A percentile compares a stretch with the other conserved stretches of the same genome.
phyloP scores from a whole-genome alignment of 2,797 vertebrate species.

The Paramormyrops hopkinsi region DNA sequence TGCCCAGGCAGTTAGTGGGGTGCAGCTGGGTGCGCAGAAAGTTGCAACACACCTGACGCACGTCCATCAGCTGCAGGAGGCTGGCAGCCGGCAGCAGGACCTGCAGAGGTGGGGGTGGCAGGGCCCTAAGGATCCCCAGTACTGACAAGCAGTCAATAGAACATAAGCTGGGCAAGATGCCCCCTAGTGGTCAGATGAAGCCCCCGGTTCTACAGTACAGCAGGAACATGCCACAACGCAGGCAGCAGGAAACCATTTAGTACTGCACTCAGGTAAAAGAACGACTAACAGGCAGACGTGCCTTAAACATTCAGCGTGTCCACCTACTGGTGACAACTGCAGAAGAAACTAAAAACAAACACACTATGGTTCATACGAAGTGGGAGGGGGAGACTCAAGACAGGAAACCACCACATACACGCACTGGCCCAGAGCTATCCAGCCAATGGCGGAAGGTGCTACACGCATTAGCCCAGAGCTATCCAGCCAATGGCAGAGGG shows the following conservation, averaged over 20 bases:
- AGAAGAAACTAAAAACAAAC: background rate
- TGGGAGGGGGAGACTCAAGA: background rate
- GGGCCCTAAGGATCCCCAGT: background rate
- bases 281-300: background rate
- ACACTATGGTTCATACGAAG: background rate
- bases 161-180: background rate
- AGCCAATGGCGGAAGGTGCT: background rate
- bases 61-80: slow-evolving; percentile 88
- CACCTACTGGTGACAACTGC: background rate
- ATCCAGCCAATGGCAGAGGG: background rate
- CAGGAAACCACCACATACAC: background rate
- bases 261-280: background rate
- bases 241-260: background rate
- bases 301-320: background rate
- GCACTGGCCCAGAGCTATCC: background rate
- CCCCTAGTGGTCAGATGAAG: background rate
- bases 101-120: slow-evolving; percentile 47
- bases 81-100: slow-evolving; percentile 87
- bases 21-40: slow-evolving; percentile 94
- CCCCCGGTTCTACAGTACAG: background rate
- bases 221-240: background rate
- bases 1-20: slow-evolving; percentile 89
- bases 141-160: background rate
- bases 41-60: slow-evolving; percentile 88
- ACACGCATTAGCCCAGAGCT: background rate